Percentiles rank a stretch among this genome's conserved stretches.
Conservation (phyloP, 2,113 vertebrate genomes). For the Platycercus adscitus region DNA sequence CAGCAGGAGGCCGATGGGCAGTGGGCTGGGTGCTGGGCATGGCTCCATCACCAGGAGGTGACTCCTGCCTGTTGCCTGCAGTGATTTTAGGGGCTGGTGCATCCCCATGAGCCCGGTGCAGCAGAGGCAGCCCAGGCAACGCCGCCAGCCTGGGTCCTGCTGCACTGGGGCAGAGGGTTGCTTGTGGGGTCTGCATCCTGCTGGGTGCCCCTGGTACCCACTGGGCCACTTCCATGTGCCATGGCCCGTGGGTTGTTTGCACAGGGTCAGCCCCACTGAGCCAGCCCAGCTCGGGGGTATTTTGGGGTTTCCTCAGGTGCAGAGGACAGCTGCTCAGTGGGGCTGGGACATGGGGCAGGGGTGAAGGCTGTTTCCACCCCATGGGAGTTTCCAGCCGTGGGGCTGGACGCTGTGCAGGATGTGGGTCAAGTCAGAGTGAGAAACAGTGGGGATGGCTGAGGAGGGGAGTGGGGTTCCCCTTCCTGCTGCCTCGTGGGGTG, state of each 20-base stretch:
- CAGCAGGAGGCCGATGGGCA: rapidly evolving
- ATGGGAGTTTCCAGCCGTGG: not conserved
- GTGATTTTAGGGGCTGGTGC: not conserved
- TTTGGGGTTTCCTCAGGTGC: not conserved
- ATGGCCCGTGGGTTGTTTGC: not conserved
- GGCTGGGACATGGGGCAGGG: not conserved
- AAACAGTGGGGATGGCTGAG: rapidly evolving
- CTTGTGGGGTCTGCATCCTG: not conserved
- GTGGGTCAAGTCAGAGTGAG: not conserved
- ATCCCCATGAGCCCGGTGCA: rapidly evolving
- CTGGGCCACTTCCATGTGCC: rapidly evolving
- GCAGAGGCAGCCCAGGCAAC: rapidly evolving
- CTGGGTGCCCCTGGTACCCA: rapidly evolving
- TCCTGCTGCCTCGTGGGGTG: rapidly evolving
- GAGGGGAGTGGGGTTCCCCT: not conserved
- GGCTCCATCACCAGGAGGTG: not conserved
- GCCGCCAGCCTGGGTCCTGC: rapidly evolving
- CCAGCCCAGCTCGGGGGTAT: rapidly evolving
- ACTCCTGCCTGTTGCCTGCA: not conserved
- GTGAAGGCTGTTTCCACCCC: not conserved
- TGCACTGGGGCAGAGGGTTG: not conserved
- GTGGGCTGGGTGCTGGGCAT: not conserved
- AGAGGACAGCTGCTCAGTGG: not conserved
- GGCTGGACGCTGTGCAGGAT: rapidly evolving
- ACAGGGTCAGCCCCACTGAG: not conserved